Base-by-base conservation (phyloP, 1,140 invertebrate genomes). In the Calliphora vicina region DNA sequence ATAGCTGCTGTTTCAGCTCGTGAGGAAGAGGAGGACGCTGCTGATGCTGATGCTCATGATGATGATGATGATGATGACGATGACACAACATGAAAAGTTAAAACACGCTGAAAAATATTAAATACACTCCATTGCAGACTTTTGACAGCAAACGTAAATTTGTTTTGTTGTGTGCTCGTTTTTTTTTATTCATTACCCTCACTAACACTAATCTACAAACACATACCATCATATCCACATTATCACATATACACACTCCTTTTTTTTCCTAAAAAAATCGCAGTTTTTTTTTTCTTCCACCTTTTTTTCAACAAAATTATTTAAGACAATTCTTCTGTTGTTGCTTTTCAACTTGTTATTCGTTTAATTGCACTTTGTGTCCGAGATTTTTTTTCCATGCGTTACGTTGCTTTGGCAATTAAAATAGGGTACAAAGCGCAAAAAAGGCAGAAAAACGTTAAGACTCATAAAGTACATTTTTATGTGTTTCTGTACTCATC, bases 71-170 rank as follows among this genome's bases (percentile, higher is more conserved):
- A 85, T 84, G 86, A 87, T 88, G 87, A 88, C 87, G 87, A 88
- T 88, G 87, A 88, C 87, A 88, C 87, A 88, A 88, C 87, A 88
- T 88, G 87, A 88, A 88, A 88, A 87, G 87, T 87, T 88, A 88
- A 88, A 88, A 87, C 86, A 88, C 87, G 87, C 86, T 87, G 86
- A 88, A 88, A 88, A 88, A 88, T 88, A 88, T 88, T 88, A 88
- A 88, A 88, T 88, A 88, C 87, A 87, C 87, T 86, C 86, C 86
- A 87, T 87, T 86, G 87, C 86, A 87, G 87, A 85, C 87, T 88
- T 87, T 86, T 89, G 88, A 89, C 88, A 89, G 88, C 87, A 86
- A 84, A 89, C 88, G 88, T 89, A 89, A 89, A 89, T 89, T 89
- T 89, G 85, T 74, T 67, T 67, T 67, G 61, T 67, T 57, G 50